Percentiles rank a stretch among this genome's conserved stretches.
These are phyloP conservation scores for Anisognathus igniventris DNA, from an alignment of 2,797 vertebrate genomes.

Conservation along the genomic window DNA sequence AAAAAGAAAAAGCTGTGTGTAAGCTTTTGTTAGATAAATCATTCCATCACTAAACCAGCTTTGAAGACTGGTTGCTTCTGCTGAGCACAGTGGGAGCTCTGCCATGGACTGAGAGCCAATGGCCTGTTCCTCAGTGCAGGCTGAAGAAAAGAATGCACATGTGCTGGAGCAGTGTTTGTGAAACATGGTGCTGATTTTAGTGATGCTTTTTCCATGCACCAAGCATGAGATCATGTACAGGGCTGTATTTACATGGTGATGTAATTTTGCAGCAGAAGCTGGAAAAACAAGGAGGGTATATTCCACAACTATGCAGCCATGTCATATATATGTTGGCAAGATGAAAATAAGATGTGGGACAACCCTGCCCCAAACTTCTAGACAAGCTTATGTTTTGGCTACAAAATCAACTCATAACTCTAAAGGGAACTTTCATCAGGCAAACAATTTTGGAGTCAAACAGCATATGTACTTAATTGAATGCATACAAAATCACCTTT, in stretches of 20 bases:
- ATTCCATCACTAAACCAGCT: background rate
- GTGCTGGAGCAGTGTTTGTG: conserved; percentile 2
- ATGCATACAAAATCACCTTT: conserved; percentile 35
- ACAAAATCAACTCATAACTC: background rate
- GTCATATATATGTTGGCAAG: conserved; percentile 3
- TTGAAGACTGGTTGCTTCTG: background rate
- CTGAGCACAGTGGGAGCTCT: background rate
- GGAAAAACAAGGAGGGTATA: conserved; percentile 29
- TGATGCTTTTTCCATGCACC: conserved; percentile 21
- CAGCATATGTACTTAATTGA: background rate
- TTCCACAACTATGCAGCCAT: background rate
- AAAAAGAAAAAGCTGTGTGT: background rate
- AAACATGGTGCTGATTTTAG: conserved; percentile 29
- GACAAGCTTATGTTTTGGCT: conserved; percentile 15
- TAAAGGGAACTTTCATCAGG: background rate
- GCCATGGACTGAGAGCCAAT: background rate
- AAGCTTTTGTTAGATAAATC: background rate
- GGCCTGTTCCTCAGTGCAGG: background rate
- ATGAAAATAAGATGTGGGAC: background rate
- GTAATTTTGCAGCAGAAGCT: conserved; percentile 60
- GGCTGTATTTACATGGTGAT: conserved; percentile 42
- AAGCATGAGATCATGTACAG: conserved; percentile 29
- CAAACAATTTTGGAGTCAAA: background rate
- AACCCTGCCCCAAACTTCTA: background rate
- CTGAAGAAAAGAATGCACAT: background rate